Evolutionary conservation across 2,113 vertebrate species (phyloP).

Genomic region (Megalops atlanticus): DNA sequence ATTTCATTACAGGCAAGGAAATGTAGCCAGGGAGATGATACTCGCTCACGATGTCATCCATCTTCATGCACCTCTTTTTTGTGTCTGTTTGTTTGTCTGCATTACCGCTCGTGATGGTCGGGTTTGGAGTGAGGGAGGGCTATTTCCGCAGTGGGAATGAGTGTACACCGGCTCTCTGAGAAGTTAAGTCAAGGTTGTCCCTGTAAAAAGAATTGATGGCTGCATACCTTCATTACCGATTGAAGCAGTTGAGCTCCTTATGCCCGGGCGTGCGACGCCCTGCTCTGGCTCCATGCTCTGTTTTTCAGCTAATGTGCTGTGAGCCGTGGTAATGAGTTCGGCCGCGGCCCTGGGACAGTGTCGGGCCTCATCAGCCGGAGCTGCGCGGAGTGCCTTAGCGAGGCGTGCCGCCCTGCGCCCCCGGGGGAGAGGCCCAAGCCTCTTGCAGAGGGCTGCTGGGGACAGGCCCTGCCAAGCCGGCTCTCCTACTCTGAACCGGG

Average conservation of each 20-base stretch:
- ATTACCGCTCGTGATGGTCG: neutral
- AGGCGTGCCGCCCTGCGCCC: neutral
- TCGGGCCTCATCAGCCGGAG: neutral
- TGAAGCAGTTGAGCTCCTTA: no score
- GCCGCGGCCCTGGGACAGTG: neutral
- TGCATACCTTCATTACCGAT: neutral
- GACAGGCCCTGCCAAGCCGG: neutral
- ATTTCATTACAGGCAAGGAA: constrained; percentile 20
- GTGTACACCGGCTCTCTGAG: neutral
- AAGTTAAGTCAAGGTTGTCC: neutral
- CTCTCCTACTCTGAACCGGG: neutral
- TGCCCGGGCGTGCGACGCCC: neutral
- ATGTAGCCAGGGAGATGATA: constrained; percentile 18
- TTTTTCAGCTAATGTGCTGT: neutral
- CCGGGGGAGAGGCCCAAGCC: neutral
- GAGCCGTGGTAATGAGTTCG: constrained; percentile 9
- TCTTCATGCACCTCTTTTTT: neutral
- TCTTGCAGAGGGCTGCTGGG: neutral
- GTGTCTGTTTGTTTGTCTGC: constrained; percentile 8
- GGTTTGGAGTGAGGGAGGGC: neutral
- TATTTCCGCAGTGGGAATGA: neutral
- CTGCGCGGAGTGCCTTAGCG: neutral
- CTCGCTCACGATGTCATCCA: neutral
- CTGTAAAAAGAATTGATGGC: neutral
- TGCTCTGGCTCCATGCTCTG: neutral